phyloP scores from a whole-genome alignment of 2,113 vertebrate genomes.

The Neolamprologus devosi region DNA sequence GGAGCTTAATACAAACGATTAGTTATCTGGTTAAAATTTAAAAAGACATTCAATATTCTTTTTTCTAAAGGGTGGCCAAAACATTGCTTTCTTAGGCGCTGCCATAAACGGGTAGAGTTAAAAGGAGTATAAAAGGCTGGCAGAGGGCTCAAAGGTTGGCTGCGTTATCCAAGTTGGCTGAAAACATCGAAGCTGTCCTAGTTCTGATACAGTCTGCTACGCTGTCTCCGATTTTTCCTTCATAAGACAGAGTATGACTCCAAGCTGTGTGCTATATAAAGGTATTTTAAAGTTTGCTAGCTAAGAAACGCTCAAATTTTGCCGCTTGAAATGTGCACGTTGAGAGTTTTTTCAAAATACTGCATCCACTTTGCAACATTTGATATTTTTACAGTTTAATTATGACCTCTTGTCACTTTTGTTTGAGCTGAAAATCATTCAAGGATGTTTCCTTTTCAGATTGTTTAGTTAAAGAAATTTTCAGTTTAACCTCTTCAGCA shows the following conservation, averaged over 20 bases:
- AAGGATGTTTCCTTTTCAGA: neutral
- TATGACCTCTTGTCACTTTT: neutral
- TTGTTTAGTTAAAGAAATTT: neutral
- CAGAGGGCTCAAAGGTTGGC: neutral
- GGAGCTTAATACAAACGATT: constrained; percentile 1
- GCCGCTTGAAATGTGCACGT: neutral
- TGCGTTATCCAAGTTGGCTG: neutral
- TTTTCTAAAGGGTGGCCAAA: neutral
- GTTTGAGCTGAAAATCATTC: neutral
- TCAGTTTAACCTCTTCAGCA: neutral
- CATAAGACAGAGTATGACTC: neutral
- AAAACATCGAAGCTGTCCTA: neutral
- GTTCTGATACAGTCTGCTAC: neutral
- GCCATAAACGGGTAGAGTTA: neutral
- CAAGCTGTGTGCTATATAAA: neutral
- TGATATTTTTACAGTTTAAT: neutral
- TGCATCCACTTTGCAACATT: neutral
- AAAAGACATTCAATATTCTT: constrained; percentile 1
- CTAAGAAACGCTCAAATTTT: neutral
- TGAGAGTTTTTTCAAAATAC: neutral
- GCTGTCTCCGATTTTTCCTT: neutral
- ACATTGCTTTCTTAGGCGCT: neutral
- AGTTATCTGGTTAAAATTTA: constrained; percentile 15
- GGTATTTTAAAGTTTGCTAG: neutral
- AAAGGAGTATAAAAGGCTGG: neutral